Evolutionary conservation across 2,888 invertebrate species (phyloP).

Genomic region (Phaonia tiefii): DNA sequence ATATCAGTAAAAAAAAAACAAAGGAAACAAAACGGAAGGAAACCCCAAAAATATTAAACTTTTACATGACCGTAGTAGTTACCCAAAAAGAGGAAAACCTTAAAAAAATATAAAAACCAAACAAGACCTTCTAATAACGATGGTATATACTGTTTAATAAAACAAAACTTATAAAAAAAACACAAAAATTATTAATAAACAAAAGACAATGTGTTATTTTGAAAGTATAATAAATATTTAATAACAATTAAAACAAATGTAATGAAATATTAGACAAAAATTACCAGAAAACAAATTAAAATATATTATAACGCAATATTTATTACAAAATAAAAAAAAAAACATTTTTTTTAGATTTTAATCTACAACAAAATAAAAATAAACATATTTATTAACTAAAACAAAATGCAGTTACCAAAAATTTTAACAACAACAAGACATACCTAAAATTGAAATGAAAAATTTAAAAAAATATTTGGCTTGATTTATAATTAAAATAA

Average conservation of each 20-base stretch:
- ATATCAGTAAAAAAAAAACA: slow-evolving; percentile 69
- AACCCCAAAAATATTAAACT: slow-evolving; percentile 45
- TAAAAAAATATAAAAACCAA: slow-evolving; percentile 36
- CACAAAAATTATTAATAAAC: no score
- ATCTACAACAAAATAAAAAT: slow-evolving; percentile 43
- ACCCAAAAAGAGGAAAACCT: slow-evolving; percentile 18
- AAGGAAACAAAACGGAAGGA: slow-evolving; percentile 57
- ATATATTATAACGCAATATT: slow-evolving; percentile 64
- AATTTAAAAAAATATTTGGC: slow-evolving; percentile 33
- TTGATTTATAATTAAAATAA: slow-evolving; percentile 29
- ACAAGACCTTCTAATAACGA: no score
- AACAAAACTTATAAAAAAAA: slow-evolving; percentile 22
- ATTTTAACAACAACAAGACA: slow-evolving; percentile 38
- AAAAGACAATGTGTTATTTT: slow-evolving; percentile 66
- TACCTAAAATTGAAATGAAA: slow-evolving; percentile 41
- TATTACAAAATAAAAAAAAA: slow-evolving; percentile 52
- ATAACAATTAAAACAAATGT: slow-evolving; percentile 15
- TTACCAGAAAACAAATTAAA: slow-evolving; percentile 42
- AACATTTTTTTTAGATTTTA: slow-evolving; percentile 59
- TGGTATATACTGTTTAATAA: neutral
- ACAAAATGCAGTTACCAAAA: slow-evolving; percentile 68
- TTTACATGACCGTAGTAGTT: slow-evolving; percentile 64
- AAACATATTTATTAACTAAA: slow-evolving; percentile 57
- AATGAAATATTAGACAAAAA: slow-evolving; percentile 53
- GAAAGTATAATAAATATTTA: slow-evolving; percentile 40